Conservation (phyloP, 2,113 vertebrate genomes). For the Naja naja region DNA sequence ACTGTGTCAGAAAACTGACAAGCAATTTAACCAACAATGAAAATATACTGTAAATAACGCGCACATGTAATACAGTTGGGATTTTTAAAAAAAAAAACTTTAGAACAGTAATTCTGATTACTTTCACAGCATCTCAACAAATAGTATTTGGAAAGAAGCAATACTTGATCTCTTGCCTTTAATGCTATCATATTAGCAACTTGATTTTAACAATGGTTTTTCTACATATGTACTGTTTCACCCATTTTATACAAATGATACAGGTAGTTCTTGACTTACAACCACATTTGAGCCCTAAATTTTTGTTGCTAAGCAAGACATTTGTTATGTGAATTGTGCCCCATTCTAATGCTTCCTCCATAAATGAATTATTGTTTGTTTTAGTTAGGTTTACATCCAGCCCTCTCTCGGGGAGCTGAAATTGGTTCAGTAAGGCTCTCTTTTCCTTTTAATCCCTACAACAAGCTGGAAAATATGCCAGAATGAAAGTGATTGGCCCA, state of each 20-base stretch:
- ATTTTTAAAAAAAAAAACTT: background rate
- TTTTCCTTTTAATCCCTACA: background rate
- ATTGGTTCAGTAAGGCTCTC: background rate
- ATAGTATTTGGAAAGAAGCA: constrained; percentile 3
- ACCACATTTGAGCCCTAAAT: no score
- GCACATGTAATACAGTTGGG: background rate
- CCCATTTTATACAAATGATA: background rate
- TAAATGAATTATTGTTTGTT: background rate
- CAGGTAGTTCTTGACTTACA: no score
- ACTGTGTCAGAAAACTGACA: constrained; percentile 29
- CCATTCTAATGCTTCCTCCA: background rate
- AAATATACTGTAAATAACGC: constrained; percentile 31
- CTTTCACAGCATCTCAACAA: background rate
- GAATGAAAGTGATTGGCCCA: background rate
- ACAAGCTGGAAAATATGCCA: background rate
- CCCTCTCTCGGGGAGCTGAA: background rate
- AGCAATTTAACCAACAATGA: constrained; percentile 38
- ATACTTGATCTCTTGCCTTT: background rate
- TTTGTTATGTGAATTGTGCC: no score
- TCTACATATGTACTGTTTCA: background rate
- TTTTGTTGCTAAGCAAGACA: no score
- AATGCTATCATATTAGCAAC: background rate
- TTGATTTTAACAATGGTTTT: background rate
- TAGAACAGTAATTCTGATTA: background rate
- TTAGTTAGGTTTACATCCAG: background rate